Evolutionary conservation across 2,888 invertebrate genomes (phyloP).

Genomic region (Cerastis rubricosa): DNA sequence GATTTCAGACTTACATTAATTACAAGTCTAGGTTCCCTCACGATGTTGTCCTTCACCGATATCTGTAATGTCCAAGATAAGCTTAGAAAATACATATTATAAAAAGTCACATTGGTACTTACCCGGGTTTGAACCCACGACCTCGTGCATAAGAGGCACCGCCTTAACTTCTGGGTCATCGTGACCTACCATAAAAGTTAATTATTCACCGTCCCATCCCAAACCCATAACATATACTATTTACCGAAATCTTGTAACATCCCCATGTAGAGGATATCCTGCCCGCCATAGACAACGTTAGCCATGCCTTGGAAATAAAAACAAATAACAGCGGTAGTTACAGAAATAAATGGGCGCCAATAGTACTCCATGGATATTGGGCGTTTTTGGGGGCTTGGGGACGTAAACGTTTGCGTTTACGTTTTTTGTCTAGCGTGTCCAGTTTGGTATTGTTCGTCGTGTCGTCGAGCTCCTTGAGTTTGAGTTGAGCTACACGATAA

Average conservation of each 20-base stretch:
- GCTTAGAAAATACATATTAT: neutral
- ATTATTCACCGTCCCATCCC: neutral
- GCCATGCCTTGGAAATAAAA: slow-evolving; percentile 41
- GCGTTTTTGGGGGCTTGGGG: neutral
- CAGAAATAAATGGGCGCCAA: slow-evolving; percentile 44
- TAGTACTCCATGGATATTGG: slow-evolving; percentile 50
- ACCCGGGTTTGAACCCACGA: neutral
- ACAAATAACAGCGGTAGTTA: slow-evolving; percentile 47
- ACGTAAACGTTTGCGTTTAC: slow-evolving; percentile 39
- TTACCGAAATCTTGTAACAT: slow-evolving; percentile 19
- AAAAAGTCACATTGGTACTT: neutral
- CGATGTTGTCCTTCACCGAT: neutral
- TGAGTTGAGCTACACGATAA: too few relatives aligned
- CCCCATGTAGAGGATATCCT: slow-evolving; percentile 2
- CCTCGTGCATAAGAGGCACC: too few relatives aligned
- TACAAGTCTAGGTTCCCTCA: too few relatives aligned
- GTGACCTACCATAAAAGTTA: neutral
- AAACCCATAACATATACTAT: slow-evolving; percentile 32
- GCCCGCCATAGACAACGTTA: slow-evolving; percentile 22
- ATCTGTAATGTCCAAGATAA: neutral
- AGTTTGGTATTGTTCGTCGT: too few relatives aligned
- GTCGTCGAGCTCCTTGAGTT: too few relatives aligned
- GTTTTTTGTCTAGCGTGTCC: neutral
- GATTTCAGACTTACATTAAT: too few relatives aligned
- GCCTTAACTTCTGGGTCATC: neutral